These are phyloP conservation scores for Lithophane leautieri DNA, from an alignment of 2,888 invertebrate genomes.

Conservation along the genomic window DNA sequence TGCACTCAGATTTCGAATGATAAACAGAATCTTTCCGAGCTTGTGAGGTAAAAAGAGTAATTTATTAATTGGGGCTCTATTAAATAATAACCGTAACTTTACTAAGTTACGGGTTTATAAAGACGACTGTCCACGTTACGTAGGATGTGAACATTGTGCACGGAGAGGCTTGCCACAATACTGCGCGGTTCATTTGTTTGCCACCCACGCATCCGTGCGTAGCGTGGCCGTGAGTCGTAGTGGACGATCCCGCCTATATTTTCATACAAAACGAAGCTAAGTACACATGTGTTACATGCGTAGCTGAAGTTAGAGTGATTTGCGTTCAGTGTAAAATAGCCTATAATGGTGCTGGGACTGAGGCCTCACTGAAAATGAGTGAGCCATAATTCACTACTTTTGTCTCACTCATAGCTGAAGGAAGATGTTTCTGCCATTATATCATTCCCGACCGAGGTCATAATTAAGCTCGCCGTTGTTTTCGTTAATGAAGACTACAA, in stretches of 20 bases:
- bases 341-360: neutral
- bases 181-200: neutral
- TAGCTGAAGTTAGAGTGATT: neutral
- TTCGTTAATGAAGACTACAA: neutral
- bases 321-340: neutral
- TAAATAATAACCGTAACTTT: neutral
- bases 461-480: neutral
- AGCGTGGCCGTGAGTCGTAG: neutral
- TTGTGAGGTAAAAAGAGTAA: too few relatives aligned
- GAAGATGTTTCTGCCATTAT: neutral
- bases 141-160: neutral
- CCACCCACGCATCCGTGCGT: neutral
- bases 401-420: neutral
- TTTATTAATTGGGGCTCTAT: neutral
- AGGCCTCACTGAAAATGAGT: neutral
- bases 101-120: neutral
- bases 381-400: neutral
- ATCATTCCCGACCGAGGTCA: neutral
- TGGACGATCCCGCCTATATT: neutral
- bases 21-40: too few relatives aligned
- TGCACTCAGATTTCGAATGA: too few relatives aligned
- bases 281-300: neutral
- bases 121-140: neutral
- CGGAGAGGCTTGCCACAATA: neutral
- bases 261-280: neutral